Conservation (phyloP, 1,140 invertebrate genomes). For the Papilio xuthus region DNA sequence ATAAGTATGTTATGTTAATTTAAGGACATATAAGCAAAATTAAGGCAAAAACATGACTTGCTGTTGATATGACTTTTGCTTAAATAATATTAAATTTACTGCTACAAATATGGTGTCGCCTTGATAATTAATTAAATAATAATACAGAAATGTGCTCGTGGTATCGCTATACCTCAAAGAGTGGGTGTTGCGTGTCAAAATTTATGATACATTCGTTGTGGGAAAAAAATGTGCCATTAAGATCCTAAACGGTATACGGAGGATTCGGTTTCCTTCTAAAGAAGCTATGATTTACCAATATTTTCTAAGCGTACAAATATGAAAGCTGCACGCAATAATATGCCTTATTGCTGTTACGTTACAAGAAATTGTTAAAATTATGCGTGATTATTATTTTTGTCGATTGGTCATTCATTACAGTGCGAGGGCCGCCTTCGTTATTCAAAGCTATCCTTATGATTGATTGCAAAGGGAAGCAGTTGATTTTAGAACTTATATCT, state of each 20-base stretch:
- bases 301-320: conserved; percentile 9
- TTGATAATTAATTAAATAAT: conserved; percentile 42
- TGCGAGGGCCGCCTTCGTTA: conserved; percentile 57
- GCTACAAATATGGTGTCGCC: conserved; percentile 37
- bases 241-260: conserved; percentile 72
- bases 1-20: too few species aligned
- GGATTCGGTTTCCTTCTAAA: conserved; percentile 69
- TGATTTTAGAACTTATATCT: conserved; percentile 11
- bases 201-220: conserved; percentile 69
- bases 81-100: not conserved
- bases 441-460: conserved; percentile 66
- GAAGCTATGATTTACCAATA: conserved; percentile 49
- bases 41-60: too few species aligned
- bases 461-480: conserved; percentile 66
- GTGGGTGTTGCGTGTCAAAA: conserved; percentile 72
- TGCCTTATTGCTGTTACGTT: conserved; percentile 39
- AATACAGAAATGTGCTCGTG: conserved; percentile 45
- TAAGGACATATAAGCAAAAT: too few species aligned
- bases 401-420: conserved; percentile 65
- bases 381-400: conserved; percentile 25
- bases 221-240: conserved; percentile 68
- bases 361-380: not conserved
- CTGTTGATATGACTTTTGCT: not conserved
- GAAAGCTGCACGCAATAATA: conserved; percentile 36
- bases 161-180: conserved; percentile 56